phyloP scores from a whole-genome alignment of 2,113 vertebrate species.

The Podilymbus podiceps region DNA sequence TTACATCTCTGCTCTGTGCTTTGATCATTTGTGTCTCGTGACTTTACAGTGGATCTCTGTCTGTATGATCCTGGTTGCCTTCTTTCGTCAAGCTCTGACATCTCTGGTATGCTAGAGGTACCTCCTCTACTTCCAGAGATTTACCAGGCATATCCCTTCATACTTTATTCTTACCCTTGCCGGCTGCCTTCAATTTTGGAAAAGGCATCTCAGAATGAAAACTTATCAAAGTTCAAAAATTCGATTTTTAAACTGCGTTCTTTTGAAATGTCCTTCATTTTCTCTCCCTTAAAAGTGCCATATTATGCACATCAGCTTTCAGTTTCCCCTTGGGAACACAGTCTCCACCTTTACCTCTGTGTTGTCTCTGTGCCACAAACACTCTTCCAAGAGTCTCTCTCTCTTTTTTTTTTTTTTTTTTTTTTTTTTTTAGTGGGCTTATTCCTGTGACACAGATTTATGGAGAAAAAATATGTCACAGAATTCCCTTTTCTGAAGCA shows the following conservation, averaged over 20 bases:
- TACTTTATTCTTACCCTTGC: background rate
- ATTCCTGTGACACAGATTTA: background rate
- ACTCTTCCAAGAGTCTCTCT: background rate
- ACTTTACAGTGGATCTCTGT: background rate
- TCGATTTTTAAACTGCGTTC: background rate
- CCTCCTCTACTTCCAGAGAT: background rate
- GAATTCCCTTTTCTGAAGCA: background rate
- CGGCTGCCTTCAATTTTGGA: background rate
- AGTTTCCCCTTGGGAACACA: background rate
- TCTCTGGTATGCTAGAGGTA: background rate
- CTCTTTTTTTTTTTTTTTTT: background rate
- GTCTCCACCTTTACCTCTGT: background rate
- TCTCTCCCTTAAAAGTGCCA: background rate
- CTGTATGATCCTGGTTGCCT: background rate
- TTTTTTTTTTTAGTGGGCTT: background rate
- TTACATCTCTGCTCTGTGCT: background rate
- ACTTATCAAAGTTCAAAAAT: background rate
- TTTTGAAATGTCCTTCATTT: conserved; percentile 5
- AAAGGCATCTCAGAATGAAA: background rate
- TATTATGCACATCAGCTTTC: background rate
- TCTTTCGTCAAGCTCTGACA: background rate
- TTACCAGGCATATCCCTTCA: background rate
- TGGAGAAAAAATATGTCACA: background rate
- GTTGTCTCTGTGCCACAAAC: background rate
- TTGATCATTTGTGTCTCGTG: background rate